Evolutionary conservation across 2,888 invertebrate species (phyloP), one percentile per base, ranked within the genome.

Genomic region (Drosophila percnosoma): DNA sequence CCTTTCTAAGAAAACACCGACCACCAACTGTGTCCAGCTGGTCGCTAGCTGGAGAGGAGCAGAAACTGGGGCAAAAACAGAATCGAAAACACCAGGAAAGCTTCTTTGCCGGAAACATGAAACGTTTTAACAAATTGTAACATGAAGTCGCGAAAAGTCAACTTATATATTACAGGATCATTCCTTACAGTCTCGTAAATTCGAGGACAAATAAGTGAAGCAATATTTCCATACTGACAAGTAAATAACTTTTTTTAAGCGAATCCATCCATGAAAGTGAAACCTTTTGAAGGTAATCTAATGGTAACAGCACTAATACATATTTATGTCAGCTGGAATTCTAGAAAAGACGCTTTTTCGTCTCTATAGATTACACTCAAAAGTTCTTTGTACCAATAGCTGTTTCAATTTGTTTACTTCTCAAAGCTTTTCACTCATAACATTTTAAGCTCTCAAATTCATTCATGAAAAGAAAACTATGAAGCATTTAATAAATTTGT

Each of bases 1-100:
- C 81, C 11, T 90, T 90, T 52, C 13, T 90, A 13, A 40, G 59
- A 0, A 73, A 49, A 3, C 73, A 82, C 49, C 73, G 87, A 2
- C 82, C 82, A 0, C 73, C 79, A 0, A 21, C 67, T 0, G 31
- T 81, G 2, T 38, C 53, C 0, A 72, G 59, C 8, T 78, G 84
- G 84, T 68, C 87, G 1, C 8, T 83, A 13, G 45, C 27, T 1
- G 61, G 40, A 0, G 72, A 68, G 31, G 80, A 73, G 57, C 27
- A 62, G 8, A 21, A 31, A 4, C 24, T 53, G 0, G 55, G 45
- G 49, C 51, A 38, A 4, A 53, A 38, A 8, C 52, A 78, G n/a
- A 48, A 27, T 4, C 63, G 61, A 5, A 58, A 34, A 27, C 53
- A 38, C 2, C 77, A 68, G 29, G 64, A 81, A 36, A 70, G 55